Base-by-base conservation (phyloP, 53 echinoderm and acorn worm genomes). In the Paracentrotus lividus region DNA sequence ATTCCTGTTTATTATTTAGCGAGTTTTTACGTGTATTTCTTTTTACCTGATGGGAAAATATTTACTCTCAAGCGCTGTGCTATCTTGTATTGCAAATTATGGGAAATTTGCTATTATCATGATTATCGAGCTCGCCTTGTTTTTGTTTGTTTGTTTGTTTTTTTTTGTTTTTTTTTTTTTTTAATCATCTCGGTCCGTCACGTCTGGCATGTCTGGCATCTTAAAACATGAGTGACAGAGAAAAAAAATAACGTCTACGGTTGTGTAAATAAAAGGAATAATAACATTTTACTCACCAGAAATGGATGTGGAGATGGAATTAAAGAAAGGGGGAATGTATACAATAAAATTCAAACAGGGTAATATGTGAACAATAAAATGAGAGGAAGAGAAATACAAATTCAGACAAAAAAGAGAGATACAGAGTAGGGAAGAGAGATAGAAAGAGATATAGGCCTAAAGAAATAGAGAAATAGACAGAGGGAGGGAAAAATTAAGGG, bases 51-150 rank as follows among this genome's bases (percentile, higher is more conserved):
- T n/a, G 64, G 31, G 31, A 64, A 27, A 31, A 27, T 64, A 21
- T 40, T 72, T 38, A 38, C 40, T 15, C 40, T 72, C 5, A 18
- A 67, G 72, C 36, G 36, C 27, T 5, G 33, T 4, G 47, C 0
- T 49, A n/a, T 24, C 47, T 78, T 26, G 32, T n/a, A 8, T 78
- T 78, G 23, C 10, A 47, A 5, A n/a, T 81, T 49, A 33, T 43
- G 16, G 1, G 26, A 44, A n/a, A n/a, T 24, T 8, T 3, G 7
- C 6, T 78, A 24, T 38, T 26, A n/a, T n/a, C n/a, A n/a, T n/a
- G n/a, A 34, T 54, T 54, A 34, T 86, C 32, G 33, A 32, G 55
- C 13, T 86, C 56, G 56, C 86, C 86, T 86, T 86, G 56, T 55
- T 36, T n/a, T n/a, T n/a, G n/a, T n/a, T n/a, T n/a, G n/a, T n/a